A percentile compares a stretch with the other conserved stretches of the same genome.
Evolutionary conservation across 1,140 invertebrate genomes (phyloP).

Genomic region (Ceratosolen solmsi): DNA sequence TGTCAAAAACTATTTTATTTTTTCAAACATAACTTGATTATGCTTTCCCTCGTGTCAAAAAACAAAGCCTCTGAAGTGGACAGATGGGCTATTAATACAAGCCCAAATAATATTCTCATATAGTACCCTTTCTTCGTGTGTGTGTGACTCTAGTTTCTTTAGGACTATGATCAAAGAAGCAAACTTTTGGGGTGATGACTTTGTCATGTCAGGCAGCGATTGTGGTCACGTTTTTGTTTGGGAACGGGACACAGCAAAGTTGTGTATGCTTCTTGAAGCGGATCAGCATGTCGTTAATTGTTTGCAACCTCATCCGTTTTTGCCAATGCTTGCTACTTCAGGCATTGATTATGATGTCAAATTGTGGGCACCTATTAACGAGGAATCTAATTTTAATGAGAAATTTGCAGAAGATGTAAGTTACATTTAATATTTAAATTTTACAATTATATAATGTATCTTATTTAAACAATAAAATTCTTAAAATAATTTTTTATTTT

Average conservation of each 20-base stretch:
- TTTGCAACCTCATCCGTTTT: conserved; percentile 87
- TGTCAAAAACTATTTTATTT: too few species aligned
- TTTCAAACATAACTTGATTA: too few species aligned
- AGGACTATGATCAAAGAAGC: conserved; percentile 93
- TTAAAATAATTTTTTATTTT: too few species aligned
- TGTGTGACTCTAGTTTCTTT: conserved; percentile 71
- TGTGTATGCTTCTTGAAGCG: conserved; percentile 87
- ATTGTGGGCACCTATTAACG: conserved; percentile 83
- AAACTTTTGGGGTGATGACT: conserved; percentile 89
- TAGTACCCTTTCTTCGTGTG: conserved; percentile 67
- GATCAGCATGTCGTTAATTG: conserved; percentile 92
- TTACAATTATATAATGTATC: background rate
- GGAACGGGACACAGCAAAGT: conserved; percentile 77
- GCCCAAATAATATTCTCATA: conserved; percentile 68
- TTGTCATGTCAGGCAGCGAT: conserved; percentile 89
- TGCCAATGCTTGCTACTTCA: conserved; percentile 88
- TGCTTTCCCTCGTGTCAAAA: conserved; percentile 48
- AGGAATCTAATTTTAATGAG: conserved; percentile 79
- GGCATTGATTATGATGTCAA: conserved; percentile 94
- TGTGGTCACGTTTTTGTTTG: conserved; percentile 87
- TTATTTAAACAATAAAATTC: background rate
- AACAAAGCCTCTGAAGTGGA: conserved; percentile 69
- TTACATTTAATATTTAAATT: conserved; percentile 13
- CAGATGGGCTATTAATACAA: conserved; percentile 68
- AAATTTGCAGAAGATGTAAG: conserved; percentile 81